phyloP scores from a whole-genome alignment of 2,113 vertebrate genomes.

The Poeciliopsis prolifica region DNA sequence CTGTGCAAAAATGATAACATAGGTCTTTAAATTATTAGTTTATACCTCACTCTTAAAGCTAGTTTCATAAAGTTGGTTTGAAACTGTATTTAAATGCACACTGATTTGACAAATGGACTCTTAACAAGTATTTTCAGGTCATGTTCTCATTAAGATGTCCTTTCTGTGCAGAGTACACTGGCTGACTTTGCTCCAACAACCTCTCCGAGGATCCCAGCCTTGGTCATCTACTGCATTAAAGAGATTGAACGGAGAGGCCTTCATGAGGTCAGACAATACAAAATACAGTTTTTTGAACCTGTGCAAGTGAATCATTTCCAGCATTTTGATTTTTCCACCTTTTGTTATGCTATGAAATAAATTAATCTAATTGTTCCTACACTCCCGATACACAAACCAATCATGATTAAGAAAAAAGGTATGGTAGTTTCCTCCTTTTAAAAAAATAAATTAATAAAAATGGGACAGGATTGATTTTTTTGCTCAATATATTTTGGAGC shows the following conservation, averaged over 20 bases:
- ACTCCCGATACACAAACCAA: too few relatives aligned
- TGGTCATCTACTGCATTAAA: constrained; percentile 90
- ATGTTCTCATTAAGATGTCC: neutral
- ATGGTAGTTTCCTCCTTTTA: neutral
- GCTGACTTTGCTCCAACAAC: constrained; percentile 87
- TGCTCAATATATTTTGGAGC: too few relatives aligned
- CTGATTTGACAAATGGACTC: neutral
- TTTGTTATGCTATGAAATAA: too few relatives aligned
- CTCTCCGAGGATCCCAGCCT: constrained; percentile 87
- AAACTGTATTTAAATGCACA: too few relatives aligned
- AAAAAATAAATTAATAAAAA: neutral
- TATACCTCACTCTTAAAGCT: neutral
- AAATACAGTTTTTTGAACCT: too few relatives aligned
- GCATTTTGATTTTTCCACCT: neutral
- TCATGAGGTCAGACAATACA: constrained; percentile 80
- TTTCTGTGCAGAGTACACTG: constrained; percentile 80
- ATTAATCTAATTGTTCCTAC: neutral
- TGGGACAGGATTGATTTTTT: neutral
- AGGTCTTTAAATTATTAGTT: neutral
- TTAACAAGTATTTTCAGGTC: neutral
- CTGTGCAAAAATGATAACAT: too few relatives aligned
- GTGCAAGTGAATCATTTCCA: constrained; percentile 3
- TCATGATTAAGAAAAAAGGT: neutral
- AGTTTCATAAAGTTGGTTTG: too few relatives aligned
- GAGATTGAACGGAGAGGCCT: constrained; percentile 93